Evolutionary conservation across 2,113 vertebrate genomes (phyloP).

Genomic region (Crotalus tigris): DNA sequence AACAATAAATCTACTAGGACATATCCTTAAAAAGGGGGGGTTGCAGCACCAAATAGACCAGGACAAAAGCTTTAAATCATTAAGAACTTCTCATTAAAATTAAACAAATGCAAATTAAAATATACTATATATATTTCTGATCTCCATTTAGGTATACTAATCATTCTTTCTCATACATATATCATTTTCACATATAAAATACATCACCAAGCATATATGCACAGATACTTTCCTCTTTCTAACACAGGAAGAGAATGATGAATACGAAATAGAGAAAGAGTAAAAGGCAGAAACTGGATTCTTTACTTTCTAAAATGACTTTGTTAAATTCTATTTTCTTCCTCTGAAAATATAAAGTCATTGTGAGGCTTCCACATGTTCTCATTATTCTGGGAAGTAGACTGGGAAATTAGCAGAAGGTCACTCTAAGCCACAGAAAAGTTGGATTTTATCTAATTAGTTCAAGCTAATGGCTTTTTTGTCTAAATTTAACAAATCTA

Average conservation of each 20-base stretch:
- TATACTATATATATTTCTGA: background rate
- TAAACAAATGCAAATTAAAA: background rate
- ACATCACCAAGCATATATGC: background rate
- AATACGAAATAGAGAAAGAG: background rate
- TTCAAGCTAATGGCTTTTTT: background rate
- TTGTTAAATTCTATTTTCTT: constrained; percentile 27
- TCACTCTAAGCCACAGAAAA: background rate
- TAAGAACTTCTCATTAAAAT: background rate
- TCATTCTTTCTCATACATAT: background rate
- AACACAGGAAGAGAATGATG: background rate
- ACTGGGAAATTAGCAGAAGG: background rate
- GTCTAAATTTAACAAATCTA: background rate
- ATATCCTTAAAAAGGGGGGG: background rate
- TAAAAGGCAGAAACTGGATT: background rate
- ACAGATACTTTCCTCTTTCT: background rate
- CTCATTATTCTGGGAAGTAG: background rate
- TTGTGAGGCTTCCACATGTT: background rate
- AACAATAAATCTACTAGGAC: background rate
- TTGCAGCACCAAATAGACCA: background rate
- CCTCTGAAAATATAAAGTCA: constrained; percentile 22
- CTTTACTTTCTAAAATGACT: constrained; percentile 34
- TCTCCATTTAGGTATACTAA: background rate
- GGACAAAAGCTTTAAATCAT: background rate
- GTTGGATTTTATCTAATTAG: background rate
- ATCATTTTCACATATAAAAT: background rate